phyloP scores from a whole-genome alignment of 2,113 vertebrate genomes.

The Coturnix japonica region DNA sequence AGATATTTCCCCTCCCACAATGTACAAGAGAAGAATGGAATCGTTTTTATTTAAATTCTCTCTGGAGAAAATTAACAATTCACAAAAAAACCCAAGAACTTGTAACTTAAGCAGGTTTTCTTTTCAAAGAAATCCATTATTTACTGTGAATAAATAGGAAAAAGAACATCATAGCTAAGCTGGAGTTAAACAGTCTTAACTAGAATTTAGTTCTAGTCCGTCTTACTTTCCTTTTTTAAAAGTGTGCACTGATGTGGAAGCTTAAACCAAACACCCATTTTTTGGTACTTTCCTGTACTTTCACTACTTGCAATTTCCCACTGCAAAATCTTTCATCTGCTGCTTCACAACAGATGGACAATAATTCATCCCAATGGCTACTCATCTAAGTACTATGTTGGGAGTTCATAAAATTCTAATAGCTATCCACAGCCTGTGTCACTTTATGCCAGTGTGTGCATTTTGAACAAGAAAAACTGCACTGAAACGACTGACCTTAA shows the following conservation, averaged over 20 bases:
- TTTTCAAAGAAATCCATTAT: neutral
- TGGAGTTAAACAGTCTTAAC: neutral
- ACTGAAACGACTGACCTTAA: neutral
- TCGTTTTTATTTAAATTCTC: neutral
- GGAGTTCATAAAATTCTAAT: neutral
- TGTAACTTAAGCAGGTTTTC: neutral
- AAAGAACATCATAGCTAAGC: neutral
- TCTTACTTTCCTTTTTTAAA: neutral
- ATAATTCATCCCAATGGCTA: neutral
- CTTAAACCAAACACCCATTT: neutral
- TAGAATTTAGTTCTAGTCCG: neutral
- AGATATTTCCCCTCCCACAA: neutral
- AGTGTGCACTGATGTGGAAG: neutral
- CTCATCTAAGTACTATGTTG: neutral
- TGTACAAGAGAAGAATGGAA: neutral
- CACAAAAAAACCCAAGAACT: neutral
- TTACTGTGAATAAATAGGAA: neutral
- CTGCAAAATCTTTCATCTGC: neutral
- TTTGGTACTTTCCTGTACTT: neutral
- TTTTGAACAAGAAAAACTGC: neutral
- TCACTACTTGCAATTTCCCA: neutral
- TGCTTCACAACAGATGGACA: neutral
- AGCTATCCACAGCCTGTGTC: neutral
- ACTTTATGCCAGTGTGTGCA: neutral
- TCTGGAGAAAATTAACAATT: neutral